Conservation (phyloP, 2,797 vertebrate genomes). For the Paguma larvata region DNA sequence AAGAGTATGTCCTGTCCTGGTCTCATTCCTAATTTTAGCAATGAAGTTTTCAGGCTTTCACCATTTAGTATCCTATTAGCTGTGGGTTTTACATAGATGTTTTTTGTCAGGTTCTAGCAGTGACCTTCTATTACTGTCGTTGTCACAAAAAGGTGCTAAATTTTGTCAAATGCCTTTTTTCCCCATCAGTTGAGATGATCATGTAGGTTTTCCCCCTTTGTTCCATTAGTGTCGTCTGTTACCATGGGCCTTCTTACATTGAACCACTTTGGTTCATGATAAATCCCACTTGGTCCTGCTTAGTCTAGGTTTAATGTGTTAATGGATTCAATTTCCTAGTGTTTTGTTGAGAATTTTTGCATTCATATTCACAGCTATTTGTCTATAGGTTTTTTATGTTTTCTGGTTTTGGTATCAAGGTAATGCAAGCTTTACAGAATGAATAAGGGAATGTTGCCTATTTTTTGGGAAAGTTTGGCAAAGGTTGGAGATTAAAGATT, state of each 20-base stretch:
- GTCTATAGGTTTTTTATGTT: not conserved
- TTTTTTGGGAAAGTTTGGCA: not conserved
- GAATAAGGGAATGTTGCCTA: no score
- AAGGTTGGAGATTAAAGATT: not conserved
- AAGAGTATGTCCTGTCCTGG: not conserved
- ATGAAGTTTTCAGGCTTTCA: not conserved
- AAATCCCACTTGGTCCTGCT: not conserved
- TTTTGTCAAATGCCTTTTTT: not conserved
- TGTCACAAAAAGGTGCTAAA: not conserved
- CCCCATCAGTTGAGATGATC: not conserved
- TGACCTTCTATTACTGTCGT: not conserved
- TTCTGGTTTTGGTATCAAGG: not conserved
- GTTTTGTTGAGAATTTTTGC: not conserved
- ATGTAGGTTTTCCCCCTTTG: not conserved
- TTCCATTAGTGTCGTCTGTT: not conserved
- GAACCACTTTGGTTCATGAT: not conserved
- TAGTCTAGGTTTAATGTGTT: not conserved
- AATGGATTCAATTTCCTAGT: not conserved
- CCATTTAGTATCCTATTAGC: not conserved
- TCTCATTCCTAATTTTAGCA: not conserved
- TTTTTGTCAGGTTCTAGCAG: not conserved
- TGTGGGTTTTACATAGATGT: not conserved
- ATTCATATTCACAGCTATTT: not conserved
- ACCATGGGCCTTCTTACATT: no score
- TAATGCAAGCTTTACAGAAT: not conserved